Evolutionary conservation across 2,797 vertebrate genomes (phyloP).

Genomic region (Clarias platycephalus): DNA sequence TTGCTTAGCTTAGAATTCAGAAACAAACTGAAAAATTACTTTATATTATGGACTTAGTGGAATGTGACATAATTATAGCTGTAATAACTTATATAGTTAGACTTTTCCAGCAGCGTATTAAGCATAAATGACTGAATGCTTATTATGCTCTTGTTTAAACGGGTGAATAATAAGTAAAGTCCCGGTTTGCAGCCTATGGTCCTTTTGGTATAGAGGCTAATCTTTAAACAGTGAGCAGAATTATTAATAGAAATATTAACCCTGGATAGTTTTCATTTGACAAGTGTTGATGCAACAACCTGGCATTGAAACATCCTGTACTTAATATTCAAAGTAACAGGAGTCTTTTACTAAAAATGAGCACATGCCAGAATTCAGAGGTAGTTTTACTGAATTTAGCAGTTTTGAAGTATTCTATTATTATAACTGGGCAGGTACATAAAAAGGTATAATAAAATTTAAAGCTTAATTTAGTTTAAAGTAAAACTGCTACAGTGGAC

Average conservation of each 20-base stretch:
- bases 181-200: neutral
- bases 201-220: constrained; percentile 35
- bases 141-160: neutral
- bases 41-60: neutral
- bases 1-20: neutral
- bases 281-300: constrained; percentile 19
- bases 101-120: neutral
- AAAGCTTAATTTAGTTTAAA: neutral
- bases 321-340: neutral
- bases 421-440: neutral
- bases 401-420: neutral
- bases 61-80: neutral
- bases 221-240: constrained; percentile 36
- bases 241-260: constrained; percentile 59
- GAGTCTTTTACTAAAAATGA: neutral
- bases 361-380: neutral
- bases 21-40: neutral
- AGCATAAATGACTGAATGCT: neutral
- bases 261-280: constrained; percentile 23
- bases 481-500: neutral
- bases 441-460: neutral
- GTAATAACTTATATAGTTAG: neutral
- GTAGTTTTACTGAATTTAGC: neutral
- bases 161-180: neutral
- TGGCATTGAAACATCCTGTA: neutral